Evolutionary conservation across 1,140 invertebrate genomes (phyloP).

Genomic region (Anoplophora glabripennis): DNA sequence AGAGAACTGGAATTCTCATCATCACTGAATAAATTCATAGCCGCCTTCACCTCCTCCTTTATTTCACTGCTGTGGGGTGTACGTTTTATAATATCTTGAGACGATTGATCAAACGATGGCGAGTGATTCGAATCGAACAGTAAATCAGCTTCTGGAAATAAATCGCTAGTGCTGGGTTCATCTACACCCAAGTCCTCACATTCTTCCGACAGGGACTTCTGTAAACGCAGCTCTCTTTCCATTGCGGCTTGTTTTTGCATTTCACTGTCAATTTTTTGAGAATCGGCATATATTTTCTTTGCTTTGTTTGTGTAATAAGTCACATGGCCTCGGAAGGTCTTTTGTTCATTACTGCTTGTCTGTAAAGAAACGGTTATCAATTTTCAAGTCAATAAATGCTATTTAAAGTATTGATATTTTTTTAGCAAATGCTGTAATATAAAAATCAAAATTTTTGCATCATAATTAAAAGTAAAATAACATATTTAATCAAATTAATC

Average conservation of each 20-base stretch:
- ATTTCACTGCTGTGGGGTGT: constrained; percentile 22
- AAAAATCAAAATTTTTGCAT: too few relatives aligned
- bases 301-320: constrained; percentile 28
- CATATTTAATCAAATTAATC: too few relatives aligned
- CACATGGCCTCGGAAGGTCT: constrained; percentile 23
- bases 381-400: not conserved
- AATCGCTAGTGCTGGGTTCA: constrained; percentile 70
- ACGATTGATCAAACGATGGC: constrained; percentile 45
- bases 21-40: constrained; percentile 44
- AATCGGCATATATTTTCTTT: constrained; percentile 20
- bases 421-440: not conserved
- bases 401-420: too few relatives aligned
- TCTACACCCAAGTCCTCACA: constrained; percentile 75
- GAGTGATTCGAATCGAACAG: constrained; percentile 58
- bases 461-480: too few relatives aligned
- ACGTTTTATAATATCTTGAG: constrained; percentile 40
- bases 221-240: constrained; percentile 57
- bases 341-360: constrained; percentile 8
- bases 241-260: constrained; percentile 53
- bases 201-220: constrained; percentile 73
- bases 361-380: not conserved
- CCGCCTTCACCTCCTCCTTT: constrained; percentile 34
- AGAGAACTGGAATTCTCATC: constrained; percentile 44
- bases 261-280: constrained; percentile 38
- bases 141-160: constrained; percentile 73